Conservation (phyloP, 92 coral and sea anemone species). For the Desmophyllum pertusum region DNA sequence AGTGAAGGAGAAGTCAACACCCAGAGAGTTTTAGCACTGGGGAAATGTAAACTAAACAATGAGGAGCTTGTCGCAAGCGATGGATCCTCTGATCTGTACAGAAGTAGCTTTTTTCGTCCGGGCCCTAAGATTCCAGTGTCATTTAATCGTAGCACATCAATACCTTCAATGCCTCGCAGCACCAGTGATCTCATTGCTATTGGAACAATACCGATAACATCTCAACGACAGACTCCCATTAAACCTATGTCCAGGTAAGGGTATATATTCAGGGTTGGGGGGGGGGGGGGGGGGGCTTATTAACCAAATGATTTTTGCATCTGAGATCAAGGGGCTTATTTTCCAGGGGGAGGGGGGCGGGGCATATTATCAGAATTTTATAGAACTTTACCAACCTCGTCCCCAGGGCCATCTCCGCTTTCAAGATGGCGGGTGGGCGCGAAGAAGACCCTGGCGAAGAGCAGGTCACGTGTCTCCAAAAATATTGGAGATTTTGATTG, state of each 20-base stretch:
- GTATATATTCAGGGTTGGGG: too few relatives aligned
- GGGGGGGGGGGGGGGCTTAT: too few relatives aligned
- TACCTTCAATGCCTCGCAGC: constrained; percentile 62
- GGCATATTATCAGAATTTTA: too few relatives aligned
- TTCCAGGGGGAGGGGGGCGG: too few relatives aligned
- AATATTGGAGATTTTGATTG: too few relatives aligned
- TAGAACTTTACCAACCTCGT: too few relatives aligned
- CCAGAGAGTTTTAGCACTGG: constrained; percentile 77
- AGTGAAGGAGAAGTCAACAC: constrained; percentile 69
- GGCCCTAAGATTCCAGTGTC: constrained; percentile 72
- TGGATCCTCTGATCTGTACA: constrained; percentile 53
- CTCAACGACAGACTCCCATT: constrained; percentile 78
- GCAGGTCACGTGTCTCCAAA: too few relatives aligned
- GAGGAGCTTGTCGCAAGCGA: constrained; percentile 68
- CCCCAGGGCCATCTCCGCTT: too few relatives aligned
- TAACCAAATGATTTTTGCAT: too few relatives aligned
- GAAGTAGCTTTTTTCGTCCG: constrained; percentile 65
- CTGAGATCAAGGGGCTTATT: too few relatives aligned
- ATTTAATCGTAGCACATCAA: constrained; percentile 74
- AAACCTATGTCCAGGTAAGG: constrained; percentile 84
- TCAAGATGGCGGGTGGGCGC: too few relatives aligned
- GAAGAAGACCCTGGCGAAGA: too few relatives aligned
- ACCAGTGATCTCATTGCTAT: constrained; percentile 84
- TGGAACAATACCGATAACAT: constrained; percentile 87
- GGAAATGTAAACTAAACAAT: constrained; percentile 78